Evolutionary conservation across 2,113 vertebrate species (phyloP), one percentile per base, ranked within the genome.

Genomic region (Epinephelus moara): DNA sequence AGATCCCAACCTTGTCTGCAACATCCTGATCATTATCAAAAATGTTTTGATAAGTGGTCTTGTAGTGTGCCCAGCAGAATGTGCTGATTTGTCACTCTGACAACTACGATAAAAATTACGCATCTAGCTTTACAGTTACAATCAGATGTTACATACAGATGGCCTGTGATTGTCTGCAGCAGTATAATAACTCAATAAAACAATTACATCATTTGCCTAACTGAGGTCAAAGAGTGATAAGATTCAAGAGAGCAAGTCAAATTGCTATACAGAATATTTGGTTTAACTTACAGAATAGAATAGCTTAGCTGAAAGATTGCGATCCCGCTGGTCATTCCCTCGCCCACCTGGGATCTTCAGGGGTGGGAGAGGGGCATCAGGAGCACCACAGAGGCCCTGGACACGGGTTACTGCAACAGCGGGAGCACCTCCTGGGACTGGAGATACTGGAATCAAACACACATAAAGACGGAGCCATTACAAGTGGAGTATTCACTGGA

Each of bases 321-420:
- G 98, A 99, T 99, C 98, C 98, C 98, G 95, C 95, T 98, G 97
- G 96, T 97, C 97, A 96, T 98, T 97, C 98, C 98, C 98, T 99
- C 98, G 98, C 98, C 98, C 98, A 99, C 98, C 98, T 98, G 98
- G 98, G 98, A 99, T 99, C 98, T 98, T 99, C 97, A 98, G 97
- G 96, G 98, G 98, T 99, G 98, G 98, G 98, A 95, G 98, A 99
- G 98, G 98, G 98, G 95, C 98, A 99, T 99, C 98, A 99, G 98
- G 98, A 99, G 95, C 98, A 98, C 98, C 98, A 99, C 98, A 93
- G 98, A 99, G 98, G 98, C 98, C 98, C 98, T 68, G 97, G 97
- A 99, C 98, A 97, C 96, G 94, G 97, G 98, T 98, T 97, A 99
- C 98, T 97, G 97, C 96, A 97, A 96, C 97, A 96, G 94, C 87